Conservation (phyloP, 2,113 vertebrate genomes). For the Globicephala melas region DNA sequence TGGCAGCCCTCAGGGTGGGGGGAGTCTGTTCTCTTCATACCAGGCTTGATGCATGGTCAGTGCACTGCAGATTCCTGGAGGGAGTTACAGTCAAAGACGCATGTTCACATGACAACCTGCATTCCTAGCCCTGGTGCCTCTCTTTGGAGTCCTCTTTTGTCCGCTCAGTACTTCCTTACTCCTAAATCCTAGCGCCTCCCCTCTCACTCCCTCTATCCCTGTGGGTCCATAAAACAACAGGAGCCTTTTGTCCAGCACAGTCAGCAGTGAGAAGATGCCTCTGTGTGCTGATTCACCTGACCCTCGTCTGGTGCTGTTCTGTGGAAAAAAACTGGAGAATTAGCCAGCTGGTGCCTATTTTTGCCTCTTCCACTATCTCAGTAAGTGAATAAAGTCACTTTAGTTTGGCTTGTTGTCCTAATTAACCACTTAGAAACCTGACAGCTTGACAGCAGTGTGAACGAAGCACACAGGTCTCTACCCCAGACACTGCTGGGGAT, state of each 20-base stretch:
- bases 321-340: background rate
- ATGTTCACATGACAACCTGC: background rate
- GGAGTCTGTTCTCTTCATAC: background rate
- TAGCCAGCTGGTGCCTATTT: background rate
- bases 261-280: background rate
- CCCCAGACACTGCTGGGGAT: background rate
- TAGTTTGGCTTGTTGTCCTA: background rate
- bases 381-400: background rate
- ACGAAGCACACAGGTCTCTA: background rate
- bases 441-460: background rate
- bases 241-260: background rate
- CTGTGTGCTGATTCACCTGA: background rate
- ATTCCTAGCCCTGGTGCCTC: background rate
- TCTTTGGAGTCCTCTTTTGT: background rate
- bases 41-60: accelerated
- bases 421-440: background rate
- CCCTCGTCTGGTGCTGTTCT: background rate
- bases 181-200: background rate
- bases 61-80: background rate
- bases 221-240: background rate
- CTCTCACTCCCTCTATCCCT: too few relatives aligned
- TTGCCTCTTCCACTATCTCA: background rate
- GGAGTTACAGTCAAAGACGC: background rate
- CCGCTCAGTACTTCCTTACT: background rate
- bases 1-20: background rate